A percentile compares a stretch with the other conserved stretches of the same genome.
phyloP scores from a whole-genome alignment of 2,113 vertebrate genomes.

The Brachionichthys hirsutus region DNA sequence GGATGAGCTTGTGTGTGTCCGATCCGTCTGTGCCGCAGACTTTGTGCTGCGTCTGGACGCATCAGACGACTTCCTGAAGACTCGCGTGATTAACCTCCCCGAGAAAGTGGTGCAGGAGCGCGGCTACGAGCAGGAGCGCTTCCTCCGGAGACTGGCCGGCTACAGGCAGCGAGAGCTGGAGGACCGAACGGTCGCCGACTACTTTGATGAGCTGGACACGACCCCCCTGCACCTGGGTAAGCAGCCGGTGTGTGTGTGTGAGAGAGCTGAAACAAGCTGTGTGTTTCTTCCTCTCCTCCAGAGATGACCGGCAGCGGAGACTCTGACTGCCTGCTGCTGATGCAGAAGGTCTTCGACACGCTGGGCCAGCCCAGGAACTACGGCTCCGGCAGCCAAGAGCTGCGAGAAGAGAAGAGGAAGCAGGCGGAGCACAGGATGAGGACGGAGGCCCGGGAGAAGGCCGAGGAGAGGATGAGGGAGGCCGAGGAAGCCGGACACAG shows the following conservation, averaged over 20 bases:
- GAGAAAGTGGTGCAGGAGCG: conserved; percentile 81
- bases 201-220: conserved; percentile 87
- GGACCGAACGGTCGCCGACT: conserved; percentile 82
- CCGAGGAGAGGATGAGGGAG: conserved; percentile 70
- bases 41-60: conserved; percentile 84
- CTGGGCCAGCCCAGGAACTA: conserved; percentile 87
- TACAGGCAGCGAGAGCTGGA: conserved; percentile 79
- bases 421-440: conserved; percentile 71
- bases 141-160: conserved; percentile 71
- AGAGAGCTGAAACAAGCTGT: too few species aligned
- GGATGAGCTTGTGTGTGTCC: too few species aligned
- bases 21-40: conserved; percentile 72
- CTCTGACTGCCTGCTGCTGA: conserved; percentile 70
- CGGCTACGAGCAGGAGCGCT: conserved; percentile 80
- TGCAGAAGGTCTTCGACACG: conserved; percentile 78
- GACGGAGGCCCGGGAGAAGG: conserved; percentile 69
- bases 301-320: conserved; percentile 81
- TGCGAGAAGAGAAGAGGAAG: conserved; percentile 71
- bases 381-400: conserved; percentile 78
- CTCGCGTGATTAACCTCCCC: conserved; percentile 85
- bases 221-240: conserved; percentile 82
- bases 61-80: conserved; percentile 84
- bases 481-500: conserved; percentile 77
- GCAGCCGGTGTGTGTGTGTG: neutral
- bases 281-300: conserved; percentile 41